Base-by-base conservation (phyloP, 2,113 vertebrate genomes). In the Myodes glareolus region DNA sequence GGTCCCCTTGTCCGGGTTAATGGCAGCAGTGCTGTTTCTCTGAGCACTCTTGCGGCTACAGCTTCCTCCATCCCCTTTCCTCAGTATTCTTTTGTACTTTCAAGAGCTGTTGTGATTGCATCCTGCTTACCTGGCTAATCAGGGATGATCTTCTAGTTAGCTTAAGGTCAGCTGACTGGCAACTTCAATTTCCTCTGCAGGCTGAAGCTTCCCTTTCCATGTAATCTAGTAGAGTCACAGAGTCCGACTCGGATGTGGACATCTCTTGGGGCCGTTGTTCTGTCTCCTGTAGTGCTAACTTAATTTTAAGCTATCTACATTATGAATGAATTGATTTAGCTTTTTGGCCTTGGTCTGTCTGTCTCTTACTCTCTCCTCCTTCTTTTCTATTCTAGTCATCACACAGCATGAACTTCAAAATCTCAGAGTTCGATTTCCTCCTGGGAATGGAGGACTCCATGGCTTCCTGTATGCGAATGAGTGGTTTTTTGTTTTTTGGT, bases 1-100 rank as follows among this genome's bases (percentile, higher is more conserved):
- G 10, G 39, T 25, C 13, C 25, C 61, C 19, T 70, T n/a, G 65
- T 87, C 72, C 0, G 0, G 0, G 45, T 73, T 67, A 58, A 2
- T 55, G 86, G 47, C 55, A 1, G 8, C 5, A 1, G 0, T 0
- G 3, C 1, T 7, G 4, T 0, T 13, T 7, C 77, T 58, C 63
- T 19, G 1, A 19, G 1, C n/a, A 75, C 50, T 12, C 6, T 33
- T 3, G 19, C 31, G 19, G 36, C 27, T 23, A 27, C 39, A 10
- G 33, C 52, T n/a, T 42, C 77, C 39, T 42, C 31, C 52, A 13
- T 25, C 19, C 9, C 55, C 47, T 29, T 42, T 52, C 14, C 50
- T 55, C 12, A 3, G 3, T 9, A 16, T 31, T 31, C 27, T 42
- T 68, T 88, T 73, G 68, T 7, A 16, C 21, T 73, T 23, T 19